These are phyloP conservation scores for Sebastes diploproa DNA, from an alignment of 2,797 vertebrate species.

Conservation along the genomic window DNA sequence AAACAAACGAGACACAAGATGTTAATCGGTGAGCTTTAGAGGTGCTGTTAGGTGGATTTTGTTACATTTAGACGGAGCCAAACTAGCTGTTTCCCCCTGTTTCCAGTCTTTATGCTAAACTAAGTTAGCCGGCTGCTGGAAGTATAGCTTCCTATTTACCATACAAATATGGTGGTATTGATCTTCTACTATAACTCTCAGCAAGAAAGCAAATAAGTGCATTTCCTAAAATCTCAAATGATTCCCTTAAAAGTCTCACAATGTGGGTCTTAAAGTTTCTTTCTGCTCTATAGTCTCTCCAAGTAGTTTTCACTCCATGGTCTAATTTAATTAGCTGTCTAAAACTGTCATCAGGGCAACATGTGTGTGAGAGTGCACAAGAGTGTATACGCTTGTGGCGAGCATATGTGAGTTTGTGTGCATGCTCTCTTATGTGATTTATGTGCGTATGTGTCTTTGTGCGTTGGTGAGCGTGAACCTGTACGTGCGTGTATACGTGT, in stretches of 20 bases:
- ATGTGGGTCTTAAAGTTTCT: neutral
- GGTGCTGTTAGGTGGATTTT: neutral
- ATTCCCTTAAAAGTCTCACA: neutral
- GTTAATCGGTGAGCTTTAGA: neutral
- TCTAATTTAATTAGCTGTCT: constrained; percentile 69
- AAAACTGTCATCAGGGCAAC: constrained; percentile 53
- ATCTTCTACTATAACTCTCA: neutral
- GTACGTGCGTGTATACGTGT: constrained; percentile 7
- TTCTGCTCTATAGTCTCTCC: constrained; percentile 5
- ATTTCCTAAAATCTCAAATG: neutral
- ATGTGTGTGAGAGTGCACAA: neutral
- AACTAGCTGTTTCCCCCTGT: neutral
- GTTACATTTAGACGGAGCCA: neutral
- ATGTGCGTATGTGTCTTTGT: constrained; percentile 22
- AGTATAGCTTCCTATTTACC: too few species aligned
- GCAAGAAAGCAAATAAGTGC: neutral
- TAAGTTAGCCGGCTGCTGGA: neutral
- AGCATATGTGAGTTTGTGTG: constrained; percentile 32
- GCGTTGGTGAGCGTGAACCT: neutral
- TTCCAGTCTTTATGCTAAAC: neutral
- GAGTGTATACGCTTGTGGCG: neutral
- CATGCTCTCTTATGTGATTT: constrained; percentile 33
- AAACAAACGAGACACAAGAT: too few species aligned
- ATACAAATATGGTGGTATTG: too few species aligned
- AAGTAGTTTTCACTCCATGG: constrained; percentile 47